Percentiles rank a stretch among this genome's conserved stretches.
Evolutionary conservation across 2,113 vertebrate genomes (phyloP).

Genomic region (pig (Sus scrofa)): T2T-Sscrofa CM000812.6:131092501-131093000

Average conservation of each 20-base stretch:
- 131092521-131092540: slow-evolving; percentile 25
- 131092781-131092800: not conserved
- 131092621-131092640: not conserved
- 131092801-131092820: not conserved
- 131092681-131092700: not conserved
- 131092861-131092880: too few species aligned
- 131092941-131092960: too few species aligned
- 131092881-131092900: too few species aligned
- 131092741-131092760: not conserved
- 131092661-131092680: not conserved
- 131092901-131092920: too few species aligned
- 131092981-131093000: too few species aligned
- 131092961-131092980: too few species aligned
- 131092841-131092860: slow-evolving; percentile 1
- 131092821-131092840: slow-evolving; percentile 9
- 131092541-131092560: slow-evolving; percentile 29
- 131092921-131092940: too few species aligned
- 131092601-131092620: not conserved
- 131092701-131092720: not conserved
- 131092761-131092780: not conserved
- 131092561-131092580: not conserved
- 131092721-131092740: not conserved
- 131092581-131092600: not conserved
- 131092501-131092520: slow-evolving; percentile 42
- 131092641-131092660: not conserved